Conservation (phyloP, 2,888 invertebrate species). For the Lasioglossum marginatum region DNA sequence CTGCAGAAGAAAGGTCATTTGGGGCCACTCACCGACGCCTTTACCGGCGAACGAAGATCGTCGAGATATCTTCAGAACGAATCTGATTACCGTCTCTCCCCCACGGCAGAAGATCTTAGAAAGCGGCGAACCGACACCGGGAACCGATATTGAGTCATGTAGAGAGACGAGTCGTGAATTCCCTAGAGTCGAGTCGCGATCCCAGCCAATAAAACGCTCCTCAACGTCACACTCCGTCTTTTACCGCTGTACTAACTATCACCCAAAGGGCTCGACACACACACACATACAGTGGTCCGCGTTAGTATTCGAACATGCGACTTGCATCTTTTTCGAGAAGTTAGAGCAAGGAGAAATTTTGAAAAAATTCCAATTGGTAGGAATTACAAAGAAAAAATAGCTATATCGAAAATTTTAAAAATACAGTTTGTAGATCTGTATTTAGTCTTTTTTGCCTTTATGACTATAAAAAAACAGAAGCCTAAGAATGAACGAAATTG, state of each 20-base stretch:
- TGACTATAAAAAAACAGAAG: too few relatives aligned
- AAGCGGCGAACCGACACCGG: slow-evolving; percentile 45
- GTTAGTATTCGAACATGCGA: too few relatives aligned
- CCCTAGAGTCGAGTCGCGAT: slow-evolving; percentile 16
- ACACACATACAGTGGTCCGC: too few relatives aligned
- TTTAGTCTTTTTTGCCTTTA: too few relatives aligned
- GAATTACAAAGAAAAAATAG: too few relatives aligned
- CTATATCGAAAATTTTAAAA: too few relatives aligned
- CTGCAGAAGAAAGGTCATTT: slow-evolving; percentile 55
- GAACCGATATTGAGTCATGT: slow-evolving; percentile 57
- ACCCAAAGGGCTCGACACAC: not conserved
- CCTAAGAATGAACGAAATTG: too few relatives aligned
- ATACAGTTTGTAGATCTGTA: too few relatives aligned
- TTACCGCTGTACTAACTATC: not conserved
- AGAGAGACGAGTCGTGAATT: slow-evolving; percentile 27
- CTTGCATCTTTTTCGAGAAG: too few relatives aligned
- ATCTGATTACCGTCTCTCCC: slow-evolving; percentile 52
- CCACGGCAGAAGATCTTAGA: slow-evolving; percentile 50
- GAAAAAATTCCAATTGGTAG: too few relatives aligned
- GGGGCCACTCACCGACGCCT: slow-evolving; percentile 62
- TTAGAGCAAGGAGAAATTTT: too few relatives aligned
- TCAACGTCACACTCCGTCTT: slow-evolving; percentile 6
- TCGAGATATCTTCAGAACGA: slow-evolving; percentile 50
- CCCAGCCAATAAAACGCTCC: not conserved
- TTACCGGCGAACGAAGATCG: slow-evolving; percentile 46